A percentile compares a stretch with the other conserved stretches of the same genome.
Conservation (phyloP, 1,140 invertebrate genomes). For the Solen grandis region DNA sequence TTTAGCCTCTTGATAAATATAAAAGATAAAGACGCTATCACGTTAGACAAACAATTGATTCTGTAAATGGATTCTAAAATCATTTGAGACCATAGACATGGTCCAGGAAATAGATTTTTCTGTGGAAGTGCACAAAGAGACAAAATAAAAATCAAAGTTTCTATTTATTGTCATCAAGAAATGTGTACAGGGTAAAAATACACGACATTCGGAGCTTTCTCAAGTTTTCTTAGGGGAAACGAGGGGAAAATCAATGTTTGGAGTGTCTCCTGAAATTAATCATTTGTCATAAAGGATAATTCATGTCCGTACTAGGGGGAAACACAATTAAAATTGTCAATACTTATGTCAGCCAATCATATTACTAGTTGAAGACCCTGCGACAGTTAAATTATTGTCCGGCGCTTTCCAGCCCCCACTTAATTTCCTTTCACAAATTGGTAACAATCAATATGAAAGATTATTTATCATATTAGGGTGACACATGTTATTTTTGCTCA, state of each 20-base stretch:
- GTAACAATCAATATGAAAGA: slow-evolving; percentile 29
- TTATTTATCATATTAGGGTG: slow-evolving; percentile 56
- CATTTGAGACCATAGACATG: slow-evolving; percentile 46
- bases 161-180: slow-evolving; percentile 44
- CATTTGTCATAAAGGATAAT: slow-evolving; percentile 49
- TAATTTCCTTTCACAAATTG: slow-evolving; percentile 58
- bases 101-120: slow-evolving; percentile 53
- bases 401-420: slow-evolving; percentile 20
- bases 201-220: slow-evolving; percentile 37
- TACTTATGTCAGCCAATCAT: slow-evolving; percentile 55
- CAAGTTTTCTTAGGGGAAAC: background rate
- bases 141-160: slow-evolving; percentile 55
- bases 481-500: slow-evolving; percentile 56
- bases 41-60: slow-evolving; percentile 56
- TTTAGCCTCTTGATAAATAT: slow-evolving; percentile 49
- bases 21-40: slow-evolving; percentile 52
- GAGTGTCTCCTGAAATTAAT: slow-evolving; percentile 49
- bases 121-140: slow-evolving; percentile 35
- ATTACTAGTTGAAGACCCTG: slow-evolving; percentile 30
- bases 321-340: slow-evolving; percentile 60
- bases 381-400: slow-evolving; percentile 58
- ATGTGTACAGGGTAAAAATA: slow-evolving; percentile 1
- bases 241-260: slow-evolving; percentile 31
- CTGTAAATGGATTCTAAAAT: slow-evolving; percentile 47
- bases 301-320: slow-evolving; percentile 48